Conservation (phyloP, 1,140 invertebrate species). For the Danaus plexippus region DNA sequence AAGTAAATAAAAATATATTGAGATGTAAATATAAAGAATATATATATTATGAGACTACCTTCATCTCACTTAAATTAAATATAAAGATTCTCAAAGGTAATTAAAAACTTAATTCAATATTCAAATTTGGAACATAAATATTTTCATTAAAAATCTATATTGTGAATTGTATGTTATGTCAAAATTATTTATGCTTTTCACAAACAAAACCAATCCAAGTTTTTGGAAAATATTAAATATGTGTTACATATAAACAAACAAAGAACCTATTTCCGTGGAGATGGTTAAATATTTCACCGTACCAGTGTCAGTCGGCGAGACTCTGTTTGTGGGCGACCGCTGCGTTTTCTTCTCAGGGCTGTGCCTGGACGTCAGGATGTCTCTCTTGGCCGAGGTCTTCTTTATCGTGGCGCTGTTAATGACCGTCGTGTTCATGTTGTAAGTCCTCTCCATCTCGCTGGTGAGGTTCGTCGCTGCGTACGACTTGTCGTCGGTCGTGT, state of each 20-base stretch:
- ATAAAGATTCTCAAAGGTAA: too few species aligned
- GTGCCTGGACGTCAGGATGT: slow-evolving; percentile 40
- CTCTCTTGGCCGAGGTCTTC: slow-evolving; percentile 42
- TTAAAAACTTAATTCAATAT: too few species aligned
- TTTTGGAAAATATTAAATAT: too few species aligned
- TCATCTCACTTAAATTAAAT: too few species aligned
- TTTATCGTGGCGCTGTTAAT: slow-evolving; percentile 53
- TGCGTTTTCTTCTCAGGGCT: slow-evolving; percentile 47
- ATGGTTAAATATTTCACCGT: slow-evolving; percentile 4
- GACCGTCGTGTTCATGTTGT: slow-evolving; percentile 45
- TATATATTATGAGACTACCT: too few species aligned
- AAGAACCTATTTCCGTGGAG: neutral
- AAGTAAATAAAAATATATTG: slow-evolving; percentile 1
- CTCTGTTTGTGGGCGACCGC: slow-evolving; percentile 20
- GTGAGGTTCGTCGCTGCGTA: slow-evolving; percentile 38
- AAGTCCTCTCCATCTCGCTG: slow-evolving; percentile 40
- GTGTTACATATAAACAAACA: too few species aligned
- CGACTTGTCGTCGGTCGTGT: slow-evolving; percentile 46
- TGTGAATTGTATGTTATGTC: too few species aligned
- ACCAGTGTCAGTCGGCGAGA: slow-evolving; percentile 35
- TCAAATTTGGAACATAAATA: too few species aligned
- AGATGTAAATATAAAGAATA: too few species aligned
- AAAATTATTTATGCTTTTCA: too few species aligned
- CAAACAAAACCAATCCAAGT: too few species aligned
- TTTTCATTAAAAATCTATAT: too few species aligned